Base-by-base conservation (phyloP, 2,113 vertebrate genomes). In the Onychostruthus taczanowskii region DNA sequence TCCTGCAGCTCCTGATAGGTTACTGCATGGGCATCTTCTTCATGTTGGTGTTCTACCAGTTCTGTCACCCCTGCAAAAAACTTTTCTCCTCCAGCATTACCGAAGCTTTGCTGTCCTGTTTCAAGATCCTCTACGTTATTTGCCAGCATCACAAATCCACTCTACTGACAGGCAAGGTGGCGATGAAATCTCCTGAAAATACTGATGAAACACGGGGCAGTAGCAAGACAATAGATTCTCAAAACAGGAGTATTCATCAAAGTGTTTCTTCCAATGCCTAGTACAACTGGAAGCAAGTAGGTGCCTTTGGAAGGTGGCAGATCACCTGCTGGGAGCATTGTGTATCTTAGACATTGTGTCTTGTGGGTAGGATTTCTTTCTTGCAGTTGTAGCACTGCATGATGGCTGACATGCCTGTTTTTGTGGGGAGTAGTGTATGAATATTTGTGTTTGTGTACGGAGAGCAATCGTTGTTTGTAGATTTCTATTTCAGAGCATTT, bases 41-140 rank as follows among this genome's bases (percentile, higher is more conserved):
- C 96, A 99, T 99, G 99, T 96, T 99, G 89, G 97, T 99, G 33
- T 99, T 99, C 97, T 99, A 99, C 92, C 99, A 99, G 97, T 99
- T 98, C 95, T 99, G 98, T 55, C 99, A 99, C 84, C 99, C 99
- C 0, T 99, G 99, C 95, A 99, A 99, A 95, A 99, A 97, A 95
- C 98, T 99, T 53, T 99, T 99, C 95, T 98, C 98, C 39, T 98
- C 99, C 91, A 99, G 97, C 95, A 95, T 99, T 94, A 98, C 98
- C 0, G 98, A 98, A 96, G 98, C 98, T 39, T 95, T 99, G 30
- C 97, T 98, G 93, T 91, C 97, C 46, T 99, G 98, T 94, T 97
- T 98, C 53, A 97, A 97, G 16, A 97, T 98, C n/a, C 87, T 98
- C 78, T 98, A 98, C 77, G 95, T 98, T 59, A 33, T 97, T 77